A percentile compares a stretch with the other conserved stretches of the same genome.
phyloP scores from a whole-genome alignment of 2,113 vertebrate species.

The Podarcis cretensis region DNA sequence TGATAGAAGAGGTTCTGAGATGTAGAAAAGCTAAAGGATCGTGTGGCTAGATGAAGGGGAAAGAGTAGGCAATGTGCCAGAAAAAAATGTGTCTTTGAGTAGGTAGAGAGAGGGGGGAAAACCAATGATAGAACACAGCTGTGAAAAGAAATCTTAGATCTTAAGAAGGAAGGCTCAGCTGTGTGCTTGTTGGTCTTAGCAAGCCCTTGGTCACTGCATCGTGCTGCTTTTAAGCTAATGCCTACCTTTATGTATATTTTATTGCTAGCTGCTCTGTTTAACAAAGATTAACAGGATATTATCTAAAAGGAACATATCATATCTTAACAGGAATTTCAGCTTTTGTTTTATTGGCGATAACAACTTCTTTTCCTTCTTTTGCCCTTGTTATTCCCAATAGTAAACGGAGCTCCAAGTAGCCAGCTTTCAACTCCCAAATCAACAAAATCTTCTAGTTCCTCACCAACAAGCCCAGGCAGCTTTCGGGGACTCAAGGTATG shows the following conservation, averaged over 20 bases:
- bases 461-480: conserved; percentile 91
- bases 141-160: background rate
- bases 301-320: background rate
- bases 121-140: background rate
- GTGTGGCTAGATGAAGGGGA: background rate
- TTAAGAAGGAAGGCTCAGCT: background rate
- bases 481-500: conserved; percentile 88
- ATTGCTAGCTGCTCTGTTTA: background rate
- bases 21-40: background rate
- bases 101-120: background rate
- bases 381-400: conserved; percentile 72
- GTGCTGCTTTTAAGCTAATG: background rate
- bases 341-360: conserved; percentile 10
- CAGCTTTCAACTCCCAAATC: conserved; percentile 91
- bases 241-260: too few species aligned
- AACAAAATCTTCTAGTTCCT: conserved; percentile 93
- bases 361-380: conserved; percentile 36
- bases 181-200: too few species aligned
- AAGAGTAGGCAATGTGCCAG: background rate
- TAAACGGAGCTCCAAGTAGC: conserved; percentile 90
- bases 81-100: background rate
- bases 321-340: background rate
- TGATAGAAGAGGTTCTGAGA: background rate
- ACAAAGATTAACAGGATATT: background rate
- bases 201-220: background rate